Conservation (phyloP, 2,888 invertebrate genomes). For the Drosophila koepferae region DNA sequence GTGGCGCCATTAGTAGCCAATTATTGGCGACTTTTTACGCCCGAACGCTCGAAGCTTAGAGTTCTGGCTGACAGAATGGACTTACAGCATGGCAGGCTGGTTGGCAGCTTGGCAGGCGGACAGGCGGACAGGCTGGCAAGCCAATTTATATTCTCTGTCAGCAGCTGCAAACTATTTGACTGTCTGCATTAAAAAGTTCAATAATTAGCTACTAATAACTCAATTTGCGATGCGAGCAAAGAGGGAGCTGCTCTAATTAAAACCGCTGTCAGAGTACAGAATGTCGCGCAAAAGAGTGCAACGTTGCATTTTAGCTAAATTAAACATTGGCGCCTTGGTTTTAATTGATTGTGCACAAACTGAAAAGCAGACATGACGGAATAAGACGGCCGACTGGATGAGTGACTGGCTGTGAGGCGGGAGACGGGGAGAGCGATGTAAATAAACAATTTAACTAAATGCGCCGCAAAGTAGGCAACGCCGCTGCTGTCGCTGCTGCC, state of each 20-base stretch:
- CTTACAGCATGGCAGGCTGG: not conserved
- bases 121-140: conserved; percentile 7
- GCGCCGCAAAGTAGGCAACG: conserved; percentile 78
- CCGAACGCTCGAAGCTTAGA: conserved; percentile 28
- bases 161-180: conserved; percentile 66
- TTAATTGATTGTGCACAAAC: conserved; percentile 80
- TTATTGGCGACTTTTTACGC: conserved; percentile 77
- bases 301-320: conserved; percentile 76
- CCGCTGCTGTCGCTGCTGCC: conserved; percentile 13
- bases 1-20: conserved; percentile 77
- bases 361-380: conserved; percentile 52
- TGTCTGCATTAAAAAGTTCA: conserved; percentile 73
- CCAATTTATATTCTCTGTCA: conserved; percentile 75
- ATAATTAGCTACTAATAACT: conserved; percentile 77
- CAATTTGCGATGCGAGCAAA: conserved; percentile 55
- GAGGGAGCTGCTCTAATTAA: conserved; percentile 62
- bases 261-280: conserved; percentile 36
- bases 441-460: conserved; percentile 81
- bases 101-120: not conserved
- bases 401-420: not conserved
- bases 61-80: conserved; percentile 2
- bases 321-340: conserved; percentile 78
- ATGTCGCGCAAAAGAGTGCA: conserved; percentile 20
- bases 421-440: conserved; percentile 30
- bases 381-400: not conserved